Evolutionary conservation across 2,113 vertebrate genomes (phyloP), one percentile per base, ranked within the genome.

Genomic region (Isichthys henryi): DNA sequence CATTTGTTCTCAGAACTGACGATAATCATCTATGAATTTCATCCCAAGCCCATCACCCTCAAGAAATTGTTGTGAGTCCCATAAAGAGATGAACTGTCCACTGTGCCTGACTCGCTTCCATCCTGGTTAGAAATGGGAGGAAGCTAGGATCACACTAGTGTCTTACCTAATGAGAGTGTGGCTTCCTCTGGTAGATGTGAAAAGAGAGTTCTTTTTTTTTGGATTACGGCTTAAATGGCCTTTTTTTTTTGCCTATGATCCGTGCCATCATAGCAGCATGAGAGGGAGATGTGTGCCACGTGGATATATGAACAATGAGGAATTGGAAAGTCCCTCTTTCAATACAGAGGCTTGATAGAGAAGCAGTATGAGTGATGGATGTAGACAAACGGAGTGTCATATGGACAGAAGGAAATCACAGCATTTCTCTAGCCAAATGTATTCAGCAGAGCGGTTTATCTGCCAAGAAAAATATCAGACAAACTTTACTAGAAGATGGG

Each of bases 91-190:
- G 17, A 15, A 23, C 48, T 86, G 48, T 31, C n/a, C 31, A 8
- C 88, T 80, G 46, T 88, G 77, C 49, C 89, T 92, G 35, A 10
- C 74, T 90, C 52, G 56, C 19, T 83, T 89, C 49, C 11, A 87
- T 90, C 89, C 84, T 86, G 23, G n/a, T 5, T 89, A 90, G 48
- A 89, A 21, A 43, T 91, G 90, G 91, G 48, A 9, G 77, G 88
- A 88, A 92, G 90, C 88, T 88, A 91, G 92, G 90, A 91, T 62
- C 27, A 6, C 58, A 27, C 56, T 86, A 9, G 17, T 45, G 9
- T 45, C 31, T 83, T 35, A 19, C 45, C 35, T 46, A 83, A 23
- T 46, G 80, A 21, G 48, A 27, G 35, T 31, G 48, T 86, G 27
- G n/a, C 48, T 31, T 86, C 48, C 27, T 86, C 6, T 83, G 13